phyloP scores from a whole-genome alignment of 2,113 vertebrate species.

The Tauraco erythrolophus region DNA sequence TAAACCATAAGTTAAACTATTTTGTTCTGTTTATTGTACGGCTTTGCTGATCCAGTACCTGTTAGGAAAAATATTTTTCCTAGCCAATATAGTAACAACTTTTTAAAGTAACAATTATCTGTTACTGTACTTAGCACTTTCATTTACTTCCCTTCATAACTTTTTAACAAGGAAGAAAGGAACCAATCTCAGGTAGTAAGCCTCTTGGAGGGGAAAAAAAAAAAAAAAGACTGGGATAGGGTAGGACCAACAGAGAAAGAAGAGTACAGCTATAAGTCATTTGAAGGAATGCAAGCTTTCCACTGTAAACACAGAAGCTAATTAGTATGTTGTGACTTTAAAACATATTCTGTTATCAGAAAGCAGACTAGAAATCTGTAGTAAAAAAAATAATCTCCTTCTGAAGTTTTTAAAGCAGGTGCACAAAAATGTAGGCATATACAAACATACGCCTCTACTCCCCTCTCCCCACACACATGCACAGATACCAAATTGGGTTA shows the following conservation, averaged over 20 bases:
- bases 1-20: constrained; percentile 28
- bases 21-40: not conserved
- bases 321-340: constrained; percentile 13
- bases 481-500: constrained; percentile 35
- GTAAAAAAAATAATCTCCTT: not conserved
- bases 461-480: not conserved
- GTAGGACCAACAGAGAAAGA: not conserved
- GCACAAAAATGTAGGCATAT: not conserved
- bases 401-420: not conserved
- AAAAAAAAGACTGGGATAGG: not conserved
- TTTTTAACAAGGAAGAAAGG: constrained; percentile 8
- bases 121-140: not conserved
- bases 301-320: constrained; percentile 10
- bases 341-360: constrained; percentile 11
- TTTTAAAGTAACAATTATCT: not conserved
- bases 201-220: not conserved
- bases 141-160: constrained; percentile 13
- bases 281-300: not conserved
- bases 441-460: not conserved
- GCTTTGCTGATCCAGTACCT: not conserved
- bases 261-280: not conserved
- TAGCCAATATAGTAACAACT: not conserved
- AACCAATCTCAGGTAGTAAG: not conserved
- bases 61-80: constrained; percentile 11
- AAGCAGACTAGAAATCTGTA: not conserved